These are phyloP conservation scores for Phaonia tiefii DNA, from an alignment of 2,888 invertebrate species.

Conservation along the genomic window DNA sequence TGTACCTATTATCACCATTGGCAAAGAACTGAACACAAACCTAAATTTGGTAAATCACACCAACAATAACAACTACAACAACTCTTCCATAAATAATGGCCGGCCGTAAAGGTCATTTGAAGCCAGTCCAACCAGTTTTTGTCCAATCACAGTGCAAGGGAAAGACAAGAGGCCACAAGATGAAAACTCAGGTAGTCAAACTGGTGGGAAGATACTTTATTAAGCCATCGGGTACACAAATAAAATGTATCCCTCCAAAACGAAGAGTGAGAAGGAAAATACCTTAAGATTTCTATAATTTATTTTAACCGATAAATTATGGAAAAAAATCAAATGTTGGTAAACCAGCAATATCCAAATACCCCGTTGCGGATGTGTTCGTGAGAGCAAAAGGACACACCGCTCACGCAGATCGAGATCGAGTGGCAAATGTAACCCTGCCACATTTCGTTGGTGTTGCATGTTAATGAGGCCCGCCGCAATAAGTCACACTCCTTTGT, in stretches of 20 bases:
- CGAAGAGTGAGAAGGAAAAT: conserved; percentile 1
- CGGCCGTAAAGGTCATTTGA: conserved; percentile 51
- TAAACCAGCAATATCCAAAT: too few species aligned
- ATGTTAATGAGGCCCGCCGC: conserved; percentile 47
- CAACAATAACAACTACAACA: conserved; percentile 43
- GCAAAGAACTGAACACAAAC: conserved; percentile 6
- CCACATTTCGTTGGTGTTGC: conserved; percentile 14
- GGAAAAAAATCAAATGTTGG: neutral
- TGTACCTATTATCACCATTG: too few species aligned
- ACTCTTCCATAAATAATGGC: conserved; percentile 42
- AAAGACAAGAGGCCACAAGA: conserved; percentile 36
- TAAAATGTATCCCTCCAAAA: neutral
- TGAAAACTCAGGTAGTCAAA: conserved; percentile 63
- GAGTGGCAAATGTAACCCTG: conserved; percentile 46
- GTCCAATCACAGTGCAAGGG: conserved; percentile 58
- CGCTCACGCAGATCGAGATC: neutral
- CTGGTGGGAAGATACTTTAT: conserved; percentile 38
- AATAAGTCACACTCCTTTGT: conserved; percentile 37
- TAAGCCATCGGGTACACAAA: neutral
- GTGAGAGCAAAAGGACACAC: neutral
- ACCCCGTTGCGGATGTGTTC: neutral
- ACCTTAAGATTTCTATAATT: conserved; percentile 25
- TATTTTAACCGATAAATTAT: conserved; percentile 46
- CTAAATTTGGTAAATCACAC: conserved; percentile 31
- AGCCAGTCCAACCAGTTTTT: conserved; percentile 65